Evolutionary conservation across 2,797 vertebrate species (phyloP), one percentile per base, ranked within the genome.

Genomic region (Spondyliosoma cantharus): DNA sequence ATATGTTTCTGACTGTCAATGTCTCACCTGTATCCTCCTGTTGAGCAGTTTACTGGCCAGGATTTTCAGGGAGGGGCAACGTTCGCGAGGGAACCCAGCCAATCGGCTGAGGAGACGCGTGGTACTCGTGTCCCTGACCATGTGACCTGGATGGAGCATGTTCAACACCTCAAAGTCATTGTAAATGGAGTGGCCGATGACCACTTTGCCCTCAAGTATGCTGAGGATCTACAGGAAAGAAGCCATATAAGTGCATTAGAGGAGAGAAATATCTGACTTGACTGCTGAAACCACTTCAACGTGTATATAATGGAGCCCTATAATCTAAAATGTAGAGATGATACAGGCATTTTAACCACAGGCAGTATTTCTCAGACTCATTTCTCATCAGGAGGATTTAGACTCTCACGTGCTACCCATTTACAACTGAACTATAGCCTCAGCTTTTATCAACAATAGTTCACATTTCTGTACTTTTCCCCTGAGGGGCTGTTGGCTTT

Each of bases 181-280:
- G 83, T 95, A 95, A 61, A 99, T 27, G 0, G 97, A 96, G 1
- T 99, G 98, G 0, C 98, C 98, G 52, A 99, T 94, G 17, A 99
- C 94, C 61, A 98, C 92, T 88, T 98, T 99, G 62, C 95, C 96
- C 84, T 96, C 93, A 56, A 99, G 93, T 66, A 99, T 94, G 50
- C 90, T 84, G 29, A 96, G 71, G 84, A 99, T 95, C 98, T 99
- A 86, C 9, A 89, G 66, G 25, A 50, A 57, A 76, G 32, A 71
- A n/a, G 19, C 52, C 16, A 72, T 0, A 3, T 2, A 43, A 27
- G 22, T 19, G 32, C 20, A 61, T 46, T 25, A 48, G 12, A 37
- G 0, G 8, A 66, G 7, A 61, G 7, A 61, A 20, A 43, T 14
- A 14, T 20, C 52, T 14, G 13, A 54, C 8, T 12, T 0, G 7